Conservation (phyloP, 2,797 vertebrate genomes). For the Protosalanx chinensis region DNA sequence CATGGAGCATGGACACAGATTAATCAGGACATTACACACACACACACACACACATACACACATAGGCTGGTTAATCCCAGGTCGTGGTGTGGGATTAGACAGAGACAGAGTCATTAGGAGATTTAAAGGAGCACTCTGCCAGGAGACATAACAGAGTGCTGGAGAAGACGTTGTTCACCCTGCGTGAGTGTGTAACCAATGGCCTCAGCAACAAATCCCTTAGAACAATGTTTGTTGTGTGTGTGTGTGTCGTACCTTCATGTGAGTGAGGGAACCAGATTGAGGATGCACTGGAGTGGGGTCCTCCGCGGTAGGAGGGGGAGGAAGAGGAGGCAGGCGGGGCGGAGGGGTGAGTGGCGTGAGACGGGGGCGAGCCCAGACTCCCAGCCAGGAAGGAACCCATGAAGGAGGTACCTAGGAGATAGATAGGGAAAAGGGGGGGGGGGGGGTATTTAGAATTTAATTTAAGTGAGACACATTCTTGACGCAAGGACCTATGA, state of each 20-base stretch:
- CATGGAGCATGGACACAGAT: constrained; percentile 35
- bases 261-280: constrained; percentile 96
- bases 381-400: constrained; percentile 92
- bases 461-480: constrained; percentile 4
- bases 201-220: neutral
- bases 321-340: constrained; percentile 84
- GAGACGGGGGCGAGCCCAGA: constrained; percentile 81
- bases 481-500: neutral
- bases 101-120: constrained; percentile 31
- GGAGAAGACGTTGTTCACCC: constrained; percentile 26
- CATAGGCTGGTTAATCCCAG: constrained; percentile 9
- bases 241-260: constrained; percentile 78
- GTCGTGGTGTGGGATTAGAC: constrained; percentile 25
- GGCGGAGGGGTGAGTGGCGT: constrained; percentile 79
- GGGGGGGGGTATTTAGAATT: neutral
- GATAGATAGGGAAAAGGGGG: constrained; percentile 5
- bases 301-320: constrained; percentile 81
- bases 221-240: neutral
- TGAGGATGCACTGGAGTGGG: constrained; percentile 87
- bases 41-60: constrained; percentile 18
- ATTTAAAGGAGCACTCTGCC: constrained; percentile 11
- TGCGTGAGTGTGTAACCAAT: constrained; percentile 4
- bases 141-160: constrained; percentile 9
- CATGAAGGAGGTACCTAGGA: constrained; percentile 89
- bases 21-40: constrained; percentile 4